Base-by-base conservation (phyloP, 2,888 invertebrate species). In the Drosophila yooni region DNA sequence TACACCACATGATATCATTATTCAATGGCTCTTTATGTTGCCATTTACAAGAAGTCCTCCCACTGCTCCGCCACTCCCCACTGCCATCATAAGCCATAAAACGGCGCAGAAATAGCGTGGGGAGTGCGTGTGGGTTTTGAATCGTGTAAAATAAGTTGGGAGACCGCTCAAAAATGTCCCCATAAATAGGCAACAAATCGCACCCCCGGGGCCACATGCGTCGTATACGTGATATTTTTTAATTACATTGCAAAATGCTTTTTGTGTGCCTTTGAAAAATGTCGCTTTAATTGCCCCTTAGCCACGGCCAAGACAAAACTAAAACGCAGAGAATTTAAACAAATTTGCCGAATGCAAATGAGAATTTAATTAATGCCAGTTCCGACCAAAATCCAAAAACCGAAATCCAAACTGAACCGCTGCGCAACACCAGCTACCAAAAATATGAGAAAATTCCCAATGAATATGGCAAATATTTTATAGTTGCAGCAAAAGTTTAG, bases 171-270 rank as follows among this genome's bases (percentile, higher is more conserved):
- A 75, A 84, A 79, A 63, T 74, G 68, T 72, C 69, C 69, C 60
- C 80, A 82, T 84, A 84, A 87, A 83, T 83, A 87, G 82, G 78
- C 82, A 67, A 69, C 73, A 76, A 84, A 84, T 88, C 72, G 86
- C 52, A 66, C 88, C 88, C 88, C 86, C 34, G 59, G 83, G 88
- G 88, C 69, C 65, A 62, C 79, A 86, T 76, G 83, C 83, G 86
- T 72, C 75, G 81, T 81, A 85, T 88, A 85, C 88, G 84, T 85
- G 84, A 85, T 85, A 83, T 85, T 88, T 85, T 88, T 83, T 85
- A 85, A 85, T 85, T 85, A 85, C 86, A 76, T 79, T 76, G 62
- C 74, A 77, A 83, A 86, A 65, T 48, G 68, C 74, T 71, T 53
- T 48, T 69, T 74, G 68, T 65, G 54, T 75, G 83, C 52, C 67